phyloP scores from a whole-genome alignment of 2,888 invertebrate genomes.

The Zygaena filipendulae region DNA sequence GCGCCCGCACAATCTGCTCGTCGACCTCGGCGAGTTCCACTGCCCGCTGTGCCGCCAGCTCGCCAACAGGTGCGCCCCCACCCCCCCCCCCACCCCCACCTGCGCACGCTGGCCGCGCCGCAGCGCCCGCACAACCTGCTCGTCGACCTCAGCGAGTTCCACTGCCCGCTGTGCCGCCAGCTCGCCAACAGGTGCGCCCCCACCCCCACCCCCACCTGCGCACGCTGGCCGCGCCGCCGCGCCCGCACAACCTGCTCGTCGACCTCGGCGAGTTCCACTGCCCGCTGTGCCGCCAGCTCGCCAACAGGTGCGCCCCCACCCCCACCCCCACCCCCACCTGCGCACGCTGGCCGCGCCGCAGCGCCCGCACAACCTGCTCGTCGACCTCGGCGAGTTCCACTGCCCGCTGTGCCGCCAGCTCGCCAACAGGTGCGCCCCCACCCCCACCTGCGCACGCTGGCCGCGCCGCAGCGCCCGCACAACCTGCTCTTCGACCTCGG shows the following conservation, averaged over 20 bases:
- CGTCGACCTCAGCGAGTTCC: no score
- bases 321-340: conserved; percentile 79
- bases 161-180: no score
- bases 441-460: conserved; percentile 88
- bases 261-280: no score
- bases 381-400: conserved; percentile 89
- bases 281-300: conserved; percentile 92
- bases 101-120: no score
- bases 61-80: no score
- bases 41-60: no score
- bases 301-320: conserved; percentile 87
- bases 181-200: no score
- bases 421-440: conserved; percentile 92
- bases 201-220: no score
- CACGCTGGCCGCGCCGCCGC: conserved; percentile 93
- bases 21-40: no score
- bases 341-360: conserved; percentile 84
- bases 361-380: conserved; percentile 89
- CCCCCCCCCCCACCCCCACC: no score
- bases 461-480: conserved; percentile 80
- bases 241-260: conserved; percentile 98
- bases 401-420: conserved; percentile 98
- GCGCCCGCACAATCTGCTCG: no score
- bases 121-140: no score
- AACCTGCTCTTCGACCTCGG: conserved; percentile 75